Percentiles rank a stretch among this genome's conserved stretches.
Conservation (phyloP, 2,888 invertebrate species). For the Trichopria drosophilae region DNA sequence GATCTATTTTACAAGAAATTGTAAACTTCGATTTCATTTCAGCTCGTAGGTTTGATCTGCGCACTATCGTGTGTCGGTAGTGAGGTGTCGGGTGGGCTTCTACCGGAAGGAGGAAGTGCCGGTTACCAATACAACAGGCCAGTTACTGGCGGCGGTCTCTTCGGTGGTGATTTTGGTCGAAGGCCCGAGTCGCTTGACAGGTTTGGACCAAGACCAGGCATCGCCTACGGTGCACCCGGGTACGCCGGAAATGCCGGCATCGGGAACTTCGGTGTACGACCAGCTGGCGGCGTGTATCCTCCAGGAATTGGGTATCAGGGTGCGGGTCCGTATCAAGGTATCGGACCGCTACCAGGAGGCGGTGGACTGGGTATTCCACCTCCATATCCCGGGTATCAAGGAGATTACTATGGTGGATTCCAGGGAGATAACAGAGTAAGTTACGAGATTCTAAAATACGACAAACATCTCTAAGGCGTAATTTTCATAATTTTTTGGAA, state of each 20-base stretch:
- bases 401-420: slow-evolving; percentile 12
- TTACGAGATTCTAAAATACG: slow-evolving; percentile 8
- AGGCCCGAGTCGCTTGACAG: slow-evolving; percentile 29
- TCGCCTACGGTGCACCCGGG: slow-evolving; percentile 33
- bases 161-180: slow-evolving; percentile 35
- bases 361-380: too few species aligned
- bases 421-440: slow-evolving; percentile 13
- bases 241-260: slow-evolving; percentile 16
- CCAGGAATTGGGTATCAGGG: background rate
- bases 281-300: background rate
- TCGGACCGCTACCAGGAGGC: too few species aligned
- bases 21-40: too few species aligned
- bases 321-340: too few species aligned
- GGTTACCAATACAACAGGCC: slow-evolving; percentile 53
- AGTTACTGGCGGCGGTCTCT: slow-evolving; percentile 35
- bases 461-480: too few species aligned
- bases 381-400: slow-evolving; percentile 9
- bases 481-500: too few species aligned
- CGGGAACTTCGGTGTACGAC: slow-evolving; percentile 12
- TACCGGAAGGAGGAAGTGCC: slow-evolving; percentile 40
- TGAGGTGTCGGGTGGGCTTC: slow-evolving; percentile 45
- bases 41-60: slow-evolving; percentile 45
- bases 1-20: slow-evolving; percentile 4
- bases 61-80: slow-evolving; percentile 44
- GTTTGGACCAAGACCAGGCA: slow-evolving; percentile 20